Conservation (phyloP, 2,888 invertebrate genomes). For the Harmothoe impar region DNA sequence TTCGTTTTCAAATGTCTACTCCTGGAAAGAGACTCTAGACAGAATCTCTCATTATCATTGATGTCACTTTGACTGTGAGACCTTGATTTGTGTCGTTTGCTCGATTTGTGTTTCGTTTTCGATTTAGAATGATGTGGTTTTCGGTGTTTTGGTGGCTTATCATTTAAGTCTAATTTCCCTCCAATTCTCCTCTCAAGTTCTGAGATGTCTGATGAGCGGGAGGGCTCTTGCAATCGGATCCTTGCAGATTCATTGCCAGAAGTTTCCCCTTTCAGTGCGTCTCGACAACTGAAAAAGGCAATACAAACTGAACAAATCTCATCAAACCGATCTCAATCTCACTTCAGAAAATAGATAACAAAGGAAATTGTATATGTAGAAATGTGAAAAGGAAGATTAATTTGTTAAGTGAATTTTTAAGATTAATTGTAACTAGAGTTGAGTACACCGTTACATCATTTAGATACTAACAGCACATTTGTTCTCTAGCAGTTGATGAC, state of each 20-base stretch:
- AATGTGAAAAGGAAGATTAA: not conserved
- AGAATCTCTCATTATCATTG: not conserved
- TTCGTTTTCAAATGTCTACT: too few relatives aligned
- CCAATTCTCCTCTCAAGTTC: slow-evolving; percentile 8
- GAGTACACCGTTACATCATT: too few relatives aligned
- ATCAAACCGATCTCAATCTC: not conserved
- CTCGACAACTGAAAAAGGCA: slow-evolving; percentile 23
- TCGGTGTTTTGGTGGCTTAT: too few relatives aligned
- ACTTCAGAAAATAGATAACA: not conserved
- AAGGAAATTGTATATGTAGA: not conserved
- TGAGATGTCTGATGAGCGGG: not conserved
- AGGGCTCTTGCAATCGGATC: not conserved
- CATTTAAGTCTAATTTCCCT: not conserved
- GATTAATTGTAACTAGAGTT: too few relatives aligned
- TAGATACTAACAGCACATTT: too few relatives aligned
- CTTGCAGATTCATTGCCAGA: not conserved
- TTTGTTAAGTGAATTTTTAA: too few relatives aligned
- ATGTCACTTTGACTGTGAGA: too few relatives aligned
- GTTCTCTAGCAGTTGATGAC: too few relatives aligned
- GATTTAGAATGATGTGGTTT: too few relatives aligned
- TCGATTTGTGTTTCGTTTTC: too few relatives aligned
- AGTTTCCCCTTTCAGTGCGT: not conserved
- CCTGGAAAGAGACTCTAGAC: too few relatives aligned
- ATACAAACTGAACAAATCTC: slow-evolving; percentile 6
- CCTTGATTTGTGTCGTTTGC: too few relatives aligned